Conservation (phyloP, 2,797 vertebrate species). For the Hybognathus amarus region DNA sequence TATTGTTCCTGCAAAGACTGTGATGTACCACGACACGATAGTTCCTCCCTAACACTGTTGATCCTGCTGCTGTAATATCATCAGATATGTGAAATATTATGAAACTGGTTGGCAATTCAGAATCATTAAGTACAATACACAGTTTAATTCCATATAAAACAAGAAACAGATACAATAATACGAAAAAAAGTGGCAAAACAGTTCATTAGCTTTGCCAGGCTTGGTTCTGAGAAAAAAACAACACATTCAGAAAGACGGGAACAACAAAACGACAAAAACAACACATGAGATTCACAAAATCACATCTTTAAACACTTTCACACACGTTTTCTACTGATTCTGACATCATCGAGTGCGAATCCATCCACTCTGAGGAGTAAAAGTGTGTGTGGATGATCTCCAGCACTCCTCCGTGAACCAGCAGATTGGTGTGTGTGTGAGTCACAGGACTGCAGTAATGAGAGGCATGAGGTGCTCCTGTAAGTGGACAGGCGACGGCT, state of each 20-base stretch:
- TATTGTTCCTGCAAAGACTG: not conserved
- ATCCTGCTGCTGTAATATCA: not conserved
- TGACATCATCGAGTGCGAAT: not conserved
- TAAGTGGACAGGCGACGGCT: constrained; percentile 60
- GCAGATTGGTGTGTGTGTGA: too few species aligned
- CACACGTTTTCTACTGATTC: not conserved
- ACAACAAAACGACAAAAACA: not conserved
- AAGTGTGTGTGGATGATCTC: not conserved
- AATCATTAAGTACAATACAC: not conserved
- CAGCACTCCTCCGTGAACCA: constrained; percentile 13
- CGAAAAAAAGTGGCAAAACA: constrained; percentile 9
- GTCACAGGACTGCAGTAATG: constrained; percentile 56
- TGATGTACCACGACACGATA: not conserved
- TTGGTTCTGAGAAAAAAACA: not conserved
- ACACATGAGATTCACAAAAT: constrained; percentile 8
- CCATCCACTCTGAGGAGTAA: not conserved
- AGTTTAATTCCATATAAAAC: constrained; percentile 33
- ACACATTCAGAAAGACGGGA: not conserved
- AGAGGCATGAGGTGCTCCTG: constrained; percentile 60
- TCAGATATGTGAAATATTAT: not conserved
- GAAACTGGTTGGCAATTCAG: not conserved
- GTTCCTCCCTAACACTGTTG: not conserved
- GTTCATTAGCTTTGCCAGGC: constrained; percentile 7
- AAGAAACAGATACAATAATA: not conserved
- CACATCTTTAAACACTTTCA: not conserved